A percentile compares a stretch with the other conserved stretches of the same genome.
These are phyloP conservation scores for Dorcus parallelipipedus DNA, from an alignment of 2,888 invertebrate genomes.

Conservation along the genomic window DNA sequence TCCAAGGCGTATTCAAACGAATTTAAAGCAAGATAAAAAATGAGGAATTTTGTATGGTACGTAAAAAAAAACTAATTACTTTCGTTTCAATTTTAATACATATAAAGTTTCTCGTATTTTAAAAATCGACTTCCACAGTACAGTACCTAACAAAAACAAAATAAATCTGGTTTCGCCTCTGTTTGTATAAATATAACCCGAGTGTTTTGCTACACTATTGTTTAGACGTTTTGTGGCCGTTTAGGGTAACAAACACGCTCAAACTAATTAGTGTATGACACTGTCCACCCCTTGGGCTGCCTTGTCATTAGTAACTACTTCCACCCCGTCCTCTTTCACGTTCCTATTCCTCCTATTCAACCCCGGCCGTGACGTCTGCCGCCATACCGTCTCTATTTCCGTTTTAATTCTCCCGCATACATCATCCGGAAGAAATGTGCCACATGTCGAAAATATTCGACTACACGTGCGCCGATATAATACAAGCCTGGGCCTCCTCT, in stretches of 20 bases:
- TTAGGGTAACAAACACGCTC: slow-evolving; percentile 6
- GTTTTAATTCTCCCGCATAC: slow-evolving; percentile 18
- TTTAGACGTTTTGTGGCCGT: slow-evolving; percentile 13
- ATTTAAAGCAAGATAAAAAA: no score
- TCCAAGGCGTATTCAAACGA: no score
- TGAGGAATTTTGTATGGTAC: no score
- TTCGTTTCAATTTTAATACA: no score
- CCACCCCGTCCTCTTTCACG: slow-evolving; percentile 6
- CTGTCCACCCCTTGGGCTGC: slow-evolving; percentile 27
- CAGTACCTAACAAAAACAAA: no score
- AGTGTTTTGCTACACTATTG: not conserved
- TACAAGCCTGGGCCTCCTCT: no score
- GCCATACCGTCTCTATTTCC: slow-evolving; percentile 28
- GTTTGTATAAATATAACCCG: not conserved
- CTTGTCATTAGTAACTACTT: slow-evolving; percentile 27
- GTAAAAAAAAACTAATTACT: no score
- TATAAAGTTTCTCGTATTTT: no score
- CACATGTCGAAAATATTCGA: slow-evolving; percentile 10
- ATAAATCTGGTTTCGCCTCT: no score
- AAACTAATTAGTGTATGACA: slow-evolving; percentile 26
- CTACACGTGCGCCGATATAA: no score
- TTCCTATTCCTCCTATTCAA: no score
- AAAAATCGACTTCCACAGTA: no score
- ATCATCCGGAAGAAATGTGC: slow-evolving; percentile 5
- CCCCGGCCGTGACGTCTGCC: slow-evolving; percentile 24